Percentiles rank a stretch among this genome's conserved stretches.
These are phyloP conservation scores for Cheumatopsyche charites DNA, from an alignment of 1,140 invertebrate genomes.

Conservation along the genomic window DNA sequence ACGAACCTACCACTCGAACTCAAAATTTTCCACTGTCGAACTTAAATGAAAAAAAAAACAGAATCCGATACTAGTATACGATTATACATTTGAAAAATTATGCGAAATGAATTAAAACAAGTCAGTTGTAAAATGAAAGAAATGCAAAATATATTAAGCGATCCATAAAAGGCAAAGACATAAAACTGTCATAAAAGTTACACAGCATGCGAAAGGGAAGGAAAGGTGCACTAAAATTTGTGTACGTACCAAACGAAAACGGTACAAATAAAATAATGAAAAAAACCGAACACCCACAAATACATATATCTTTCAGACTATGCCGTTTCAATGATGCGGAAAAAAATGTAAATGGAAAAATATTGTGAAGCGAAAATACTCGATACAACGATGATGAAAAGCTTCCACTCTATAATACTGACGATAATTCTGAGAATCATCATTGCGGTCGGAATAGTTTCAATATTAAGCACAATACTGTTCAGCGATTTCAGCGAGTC, in stretches of 20 bases:
- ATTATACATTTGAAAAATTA: too few species aligned
- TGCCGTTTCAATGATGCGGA: slow-evolving; percentile 28
- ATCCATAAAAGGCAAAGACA: slow-evolving; percentile 28
- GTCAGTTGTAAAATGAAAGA: neutral
- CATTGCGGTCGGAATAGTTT: neutral
- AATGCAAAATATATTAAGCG: slow-evolving; percentile 22
- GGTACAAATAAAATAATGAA: slow-evolving; percentile 28
- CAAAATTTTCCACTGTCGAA: neutral
- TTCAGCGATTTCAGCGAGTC: too few species aligned
- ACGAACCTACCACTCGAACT: neutral
- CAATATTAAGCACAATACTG: neutral
- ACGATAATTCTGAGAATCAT: neutral
- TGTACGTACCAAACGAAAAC: neutral
- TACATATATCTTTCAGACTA: slow-evolving; percentile 14
- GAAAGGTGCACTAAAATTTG: slow-evolving; percentile 14
- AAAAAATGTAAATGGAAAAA: neutral
- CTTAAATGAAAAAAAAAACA: too few species aligned
- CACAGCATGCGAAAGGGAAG: neutral
- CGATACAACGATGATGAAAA: too few species aligned
- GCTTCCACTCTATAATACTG: neutral
- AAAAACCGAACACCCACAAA: slow-evolving; percentile 19
- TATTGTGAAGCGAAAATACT: too few species aligned
- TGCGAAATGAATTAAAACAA: too few species aligned
- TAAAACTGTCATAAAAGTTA: slow-evolving; percentile 34
- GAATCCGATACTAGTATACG: too few species aligned